phyloP scores from a whole-genome alignment of 2,113 vertebrate species.

The Plestiodon gilberti region DNA sequence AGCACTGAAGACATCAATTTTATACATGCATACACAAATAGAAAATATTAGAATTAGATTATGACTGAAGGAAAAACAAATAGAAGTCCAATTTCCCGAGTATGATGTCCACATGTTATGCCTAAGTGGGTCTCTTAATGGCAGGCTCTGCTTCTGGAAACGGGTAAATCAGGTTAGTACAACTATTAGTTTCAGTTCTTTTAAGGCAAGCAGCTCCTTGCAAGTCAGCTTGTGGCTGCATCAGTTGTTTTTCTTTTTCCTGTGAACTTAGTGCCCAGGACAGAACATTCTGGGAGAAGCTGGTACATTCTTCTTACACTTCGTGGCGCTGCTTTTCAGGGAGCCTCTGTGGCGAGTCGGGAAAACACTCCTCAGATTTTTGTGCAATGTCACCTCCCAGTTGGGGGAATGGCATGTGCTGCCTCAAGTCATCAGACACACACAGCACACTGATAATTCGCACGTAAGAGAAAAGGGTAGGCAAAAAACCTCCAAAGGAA shows the following conservation, averaged over 20 bases:
- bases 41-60: background rate
- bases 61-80: background rate
- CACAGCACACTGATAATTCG: background rate
- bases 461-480: background rate
- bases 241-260: background rate
- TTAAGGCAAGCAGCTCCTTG: background rate
- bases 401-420: background rate
- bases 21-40: background rate
- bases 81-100: background rate
- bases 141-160: slow-evolving; percentile 4
- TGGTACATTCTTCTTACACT: background rate
- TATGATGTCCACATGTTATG: background rate
- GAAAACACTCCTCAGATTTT: background rate
- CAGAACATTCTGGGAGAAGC: background rate
- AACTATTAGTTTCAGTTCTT: background rate
- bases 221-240: background rate
- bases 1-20: too few species aligned
- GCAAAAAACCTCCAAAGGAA: too few species aligned
- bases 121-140: background rate
- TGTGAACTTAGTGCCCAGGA: background rate
- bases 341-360: too few species aligned
- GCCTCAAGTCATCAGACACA: too few species aligned
- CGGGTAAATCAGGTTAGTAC: background rate
- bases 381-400: background rate
- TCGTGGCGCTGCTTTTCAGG: background rate